Conservation (phyloP, 2,113 vertebrate species). For the Xiphophorus hellerii region DNA sequence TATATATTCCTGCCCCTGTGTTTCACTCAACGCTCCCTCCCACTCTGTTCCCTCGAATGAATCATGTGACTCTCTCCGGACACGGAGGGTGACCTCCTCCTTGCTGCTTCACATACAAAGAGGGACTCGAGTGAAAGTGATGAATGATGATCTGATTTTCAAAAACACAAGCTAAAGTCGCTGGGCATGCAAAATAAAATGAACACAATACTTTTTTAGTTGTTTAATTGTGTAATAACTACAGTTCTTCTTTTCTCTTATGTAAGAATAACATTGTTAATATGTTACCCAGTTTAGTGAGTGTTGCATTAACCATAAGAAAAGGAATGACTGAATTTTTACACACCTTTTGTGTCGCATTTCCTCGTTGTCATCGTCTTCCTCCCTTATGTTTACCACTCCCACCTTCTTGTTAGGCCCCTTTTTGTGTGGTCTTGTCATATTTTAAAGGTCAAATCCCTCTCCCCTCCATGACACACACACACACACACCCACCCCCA, state of each 20-base stretch:
- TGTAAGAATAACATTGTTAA: conserved; percentile 1
- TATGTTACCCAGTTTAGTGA: background rate
- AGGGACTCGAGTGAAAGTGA: conserved; percentile 42
- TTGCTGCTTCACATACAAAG: conserved; percentile 57
- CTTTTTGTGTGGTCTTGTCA: conserved; percentile 7
- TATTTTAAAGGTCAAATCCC: conserved; percentile 44
- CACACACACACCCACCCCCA: background rate
- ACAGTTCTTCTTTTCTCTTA: background rate
- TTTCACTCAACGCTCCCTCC: conserved; percentile 10
- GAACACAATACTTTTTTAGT: conserved; percentile 2
- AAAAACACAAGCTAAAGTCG: conserved; percentile 32
- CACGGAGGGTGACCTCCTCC: conserved; percentile 63
- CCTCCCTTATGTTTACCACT: background rate
- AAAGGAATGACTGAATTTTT: background rate
- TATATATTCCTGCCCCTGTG: conserved; percentile 16
- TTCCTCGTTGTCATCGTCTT: background rate
- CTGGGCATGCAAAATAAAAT: conserved; percentile 12
- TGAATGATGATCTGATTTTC: conserved; percentile 43
- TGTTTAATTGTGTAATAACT: background rate
- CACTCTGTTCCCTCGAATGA: conserved; percentile 26
- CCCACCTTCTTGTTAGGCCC: background rate
- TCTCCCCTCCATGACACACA: background rate
- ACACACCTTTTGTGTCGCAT: conserved; percentile 5
- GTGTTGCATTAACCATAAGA: background rate
- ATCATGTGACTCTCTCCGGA: conserved; percentile 66